These are phyloP conservation scores for Drosophila sp. DNA, from an alignment of 1,140 invertebrate species.

Conservation along the genomic window DNA sequence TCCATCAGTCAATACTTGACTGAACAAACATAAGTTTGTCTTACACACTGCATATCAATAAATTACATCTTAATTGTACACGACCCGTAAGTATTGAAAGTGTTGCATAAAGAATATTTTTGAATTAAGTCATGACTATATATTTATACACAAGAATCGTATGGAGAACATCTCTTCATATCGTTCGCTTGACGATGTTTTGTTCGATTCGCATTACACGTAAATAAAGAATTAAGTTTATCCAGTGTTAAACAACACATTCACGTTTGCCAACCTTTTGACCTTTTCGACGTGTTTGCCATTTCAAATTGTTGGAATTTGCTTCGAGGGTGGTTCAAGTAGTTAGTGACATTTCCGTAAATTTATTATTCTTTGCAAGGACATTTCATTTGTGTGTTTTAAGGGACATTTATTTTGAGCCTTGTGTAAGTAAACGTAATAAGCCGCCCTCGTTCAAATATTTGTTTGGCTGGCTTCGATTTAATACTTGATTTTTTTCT, in stretches of 20 bases:
- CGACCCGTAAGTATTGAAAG: too few species aligned
- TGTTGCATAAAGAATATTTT: too few species aligned
- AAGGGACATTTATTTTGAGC: background rate
- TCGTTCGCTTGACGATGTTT: background rate
- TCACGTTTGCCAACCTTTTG: slow-evolving; percentile 44
- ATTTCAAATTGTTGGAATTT: slow-evolving; percentile 37
- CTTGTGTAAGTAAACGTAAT: background rate
- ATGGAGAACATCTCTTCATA: too few species aligned
- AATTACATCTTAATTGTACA: too few species aligned
- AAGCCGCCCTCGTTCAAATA: background rate
- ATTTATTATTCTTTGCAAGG: too few species aligned
- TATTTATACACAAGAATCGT: too few species aligned
- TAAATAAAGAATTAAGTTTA: slow-evolving; percentile 34
- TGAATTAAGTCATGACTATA: too few species aligned
- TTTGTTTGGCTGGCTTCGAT: slow-evolving; percentile 20
- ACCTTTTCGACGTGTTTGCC: slow-evolving; percentile 49
- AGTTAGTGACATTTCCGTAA: background rate
- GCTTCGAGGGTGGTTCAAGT: slow-evolving; percentile 5
- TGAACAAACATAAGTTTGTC: background rate
- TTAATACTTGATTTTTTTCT: too few species aligned
- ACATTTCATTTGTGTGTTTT: background rate
- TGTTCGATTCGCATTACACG: slow-evolving; percentile 31
- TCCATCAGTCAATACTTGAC: too few species aligned
- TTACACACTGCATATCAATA: too few species aligned
- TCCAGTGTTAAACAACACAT: slow-evolving; percentile 35